Conservation (phyloP, 2,113 vertebrate species). For the Pelodiscus sinensis region DNA sequence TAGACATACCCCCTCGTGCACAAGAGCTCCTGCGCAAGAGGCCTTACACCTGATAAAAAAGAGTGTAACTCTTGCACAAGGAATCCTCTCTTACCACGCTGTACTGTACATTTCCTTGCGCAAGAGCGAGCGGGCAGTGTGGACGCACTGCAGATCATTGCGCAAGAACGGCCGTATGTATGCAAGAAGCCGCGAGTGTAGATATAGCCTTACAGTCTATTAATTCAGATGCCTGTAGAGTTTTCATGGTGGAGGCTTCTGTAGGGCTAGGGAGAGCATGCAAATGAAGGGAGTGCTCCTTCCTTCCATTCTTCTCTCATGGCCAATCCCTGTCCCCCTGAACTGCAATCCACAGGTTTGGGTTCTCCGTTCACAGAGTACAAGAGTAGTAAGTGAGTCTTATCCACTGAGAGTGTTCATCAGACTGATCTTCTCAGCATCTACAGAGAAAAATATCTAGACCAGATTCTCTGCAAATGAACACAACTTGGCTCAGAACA, state of each 20-base stretch:
- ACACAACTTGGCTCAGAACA: not conserved
- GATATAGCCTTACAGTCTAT: not conserved
- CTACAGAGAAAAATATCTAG: not conserved
- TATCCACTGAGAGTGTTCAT: not conserved
- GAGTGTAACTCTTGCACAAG: no score
- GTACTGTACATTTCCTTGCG: no score
- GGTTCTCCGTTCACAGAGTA: accelerated
- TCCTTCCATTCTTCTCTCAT: not conserved
- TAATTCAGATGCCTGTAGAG: not conserved
- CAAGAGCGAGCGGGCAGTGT: no score
- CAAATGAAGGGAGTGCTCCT: not conserved
- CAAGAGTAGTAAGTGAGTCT: not conserved
- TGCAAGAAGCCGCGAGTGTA: no score
- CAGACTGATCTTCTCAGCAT: not conserved
- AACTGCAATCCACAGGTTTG: not conserved
- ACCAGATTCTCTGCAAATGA: not conserved
- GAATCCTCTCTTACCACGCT: no score
- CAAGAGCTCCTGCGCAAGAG: no score
- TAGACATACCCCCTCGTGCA: no score
- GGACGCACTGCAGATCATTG: no score
- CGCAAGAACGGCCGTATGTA: no score
- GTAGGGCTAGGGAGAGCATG: accelerated
- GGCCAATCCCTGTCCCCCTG: not conserved
- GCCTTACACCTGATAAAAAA: no score
- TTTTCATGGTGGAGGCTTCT: constrained; percentile 52